A percentile compares a stretch with the other conserved stretches of the same genome.
Evolutionary conservation across 2,113 vertebrate genomes (phyloP).

Genomic region (Cyphomyrus discorhynchus): DNA sequence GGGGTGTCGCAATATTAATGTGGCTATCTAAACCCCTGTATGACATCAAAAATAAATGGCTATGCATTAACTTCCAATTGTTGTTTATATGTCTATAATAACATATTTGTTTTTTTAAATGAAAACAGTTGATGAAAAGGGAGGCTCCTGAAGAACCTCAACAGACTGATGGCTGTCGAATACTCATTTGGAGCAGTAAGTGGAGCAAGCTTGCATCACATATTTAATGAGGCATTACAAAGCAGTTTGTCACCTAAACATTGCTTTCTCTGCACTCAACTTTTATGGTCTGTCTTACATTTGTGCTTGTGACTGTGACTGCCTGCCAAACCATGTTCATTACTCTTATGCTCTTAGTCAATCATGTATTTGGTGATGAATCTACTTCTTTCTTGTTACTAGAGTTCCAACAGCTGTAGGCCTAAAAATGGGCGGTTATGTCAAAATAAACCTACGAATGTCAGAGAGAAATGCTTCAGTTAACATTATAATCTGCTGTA

Average conservation of each 20-base stretch:
- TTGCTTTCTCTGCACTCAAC: not conserved
- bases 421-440: not conserved
- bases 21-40: not conserved
- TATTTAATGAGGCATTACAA: not conserved
- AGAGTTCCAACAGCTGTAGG: not conserved
- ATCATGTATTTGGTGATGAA: not conserved
- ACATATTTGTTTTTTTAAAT: not conserved
- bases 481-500: not conserved
- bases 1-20: not conserved
- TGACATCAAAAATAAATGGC: not conserved
- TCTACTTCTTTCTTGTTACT: not conserved
- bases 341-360: not conserved
- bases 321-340: not conserved
- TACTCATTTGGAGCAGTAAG: constrained; percentile 7
- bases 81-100: not conserved
- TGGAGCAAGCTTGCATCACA: not conserved
- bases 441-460: not conserved
- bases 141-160: not conserved
- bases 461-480: not conserved
- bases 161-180: not conserved
- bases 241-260: not conserved
- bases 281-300: not conserved
- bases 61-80: not conserved
- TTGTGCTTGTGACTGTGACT: not conserved
- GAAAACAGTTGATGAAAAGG: not conserved